Conservation (phyloP, 2,888 invertebrate genomes). For the Rotaria sp. region DNA sequence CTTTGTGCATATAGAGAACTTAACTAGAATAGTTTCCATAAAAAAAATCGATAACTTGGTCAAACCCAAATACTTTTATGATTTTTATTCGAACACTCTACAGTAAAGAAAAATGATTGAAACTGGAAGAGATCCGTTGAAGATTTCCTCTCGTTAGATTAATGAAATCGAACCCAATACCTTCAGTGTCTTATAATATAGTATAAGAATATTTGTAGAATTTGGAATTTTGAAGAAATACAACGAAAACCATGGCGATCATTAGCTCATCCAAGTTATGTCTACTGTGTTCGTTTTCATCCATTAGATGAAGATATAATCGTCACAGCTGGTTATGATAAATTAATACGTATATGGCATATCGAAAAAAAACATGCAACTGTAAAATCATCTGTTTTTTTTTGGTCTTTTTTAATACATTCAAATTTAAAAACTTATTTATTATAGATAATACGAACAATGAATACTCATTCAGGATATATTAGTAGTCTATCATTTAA, state of each 20-base stretch:
- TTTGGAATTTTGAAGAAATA: constrained; percentile 59
- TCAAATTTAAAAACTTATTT: constrained; percentile 14
- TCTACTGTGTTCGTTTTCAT: constrained; percentile 63
- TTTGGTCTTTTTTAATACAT: background rate
- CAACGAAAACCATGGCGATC: constrained; percentile 48
- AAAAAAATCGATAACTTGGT: too few species aligned
- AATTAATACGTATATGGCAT: constrained; percentile 63
- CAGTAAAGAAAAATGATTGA: too few species aligned
- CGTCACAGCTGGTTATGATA: constrained; percentile 65
- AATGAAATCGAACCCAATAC: background rate
- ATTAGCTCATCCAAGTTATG: constrained; percentile 66
- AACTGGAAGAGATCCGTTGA: too few species aligned
- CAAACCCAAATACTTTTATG: too few species aligned
- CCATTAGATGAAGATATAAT: constrained; percentile 57
- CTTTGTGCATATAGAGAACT: too few species aligned
- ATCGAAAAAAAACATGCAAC: constrained; percentile 46
- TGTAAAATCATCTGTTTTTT: constrained; percentile 42
- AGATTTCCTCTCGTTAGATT: too few species aligned
- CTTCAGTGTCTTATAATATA: too few species aligned
- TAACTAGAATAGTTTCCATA: too few species aligned
- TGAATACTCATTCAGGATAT: constrained; percentile 62
- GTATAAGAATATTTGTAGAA: constrained; percentile 46
- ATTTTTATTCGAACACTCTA: too few species aligned
- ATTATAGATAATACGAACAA: constrained; percentile 52
- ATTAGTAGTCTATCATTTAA: constrained; percentile 63